phyloP scores from a whole-genome alignment of 2,888 invertebrate species.

The Lepidocyrtoides sp. region DNA sequence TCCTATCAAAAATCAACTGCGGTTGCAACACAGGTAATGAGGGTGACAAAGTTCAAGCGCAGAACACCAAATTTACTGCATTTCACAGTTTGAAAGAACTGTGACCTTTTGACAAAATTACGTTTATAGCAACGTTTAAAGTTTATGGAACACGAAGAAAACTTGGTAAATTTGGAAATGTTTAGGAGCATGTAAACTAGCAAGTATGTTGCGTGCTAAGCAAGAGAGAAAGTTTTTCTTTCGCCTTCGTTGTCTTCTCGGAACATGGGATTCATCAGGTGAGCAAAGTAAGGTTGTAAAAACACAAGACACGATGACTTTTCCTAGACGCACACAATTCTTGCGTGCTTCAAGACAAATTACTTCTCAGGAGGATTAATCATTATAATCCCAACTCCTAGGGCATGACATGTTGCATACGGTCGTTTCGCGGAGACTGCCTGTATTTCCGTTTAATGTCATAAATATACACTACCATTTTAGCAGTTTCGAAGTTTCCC shows the following conservation, averaged over 20 bases:
- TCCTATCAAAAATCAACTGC: too few relatives aligned
- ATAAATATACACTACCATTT: too few relatives aligned
- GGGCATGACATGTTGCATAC: background rate
- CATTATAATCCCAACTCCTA: background rate
- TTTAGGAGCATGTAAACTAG: too few relatives aligned
- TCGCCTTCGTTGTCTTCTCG: background rate
- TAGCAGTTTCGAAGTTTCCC: too few relatives aligned
- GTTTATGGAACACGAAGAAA: too few relatives aligned
- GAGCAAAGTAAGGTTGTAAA: background rate
- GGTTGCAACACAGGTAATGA: too few relatives aligned
- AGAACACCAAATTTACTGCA: too few relatives aligned
- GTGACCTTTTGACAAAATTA: background rate
- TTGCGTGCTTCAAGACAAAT: background rate
- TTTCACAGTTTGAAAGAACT: too few relatives aligned
- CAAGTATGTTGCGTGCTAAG: background rate
- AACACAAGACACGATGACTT: background rate
- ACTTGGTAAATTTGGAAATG: background rate
- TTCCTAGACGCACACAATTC: background rate
- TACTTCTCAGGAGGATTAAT: background rate
- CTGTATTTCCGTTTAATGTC: too few relatives aligned
- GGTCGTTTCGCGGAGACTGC: background rate
- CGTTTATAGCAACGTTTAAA: background rate
- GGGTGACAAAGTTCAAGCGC: too few relatives aligned
- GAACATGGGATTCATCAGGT: background rate
- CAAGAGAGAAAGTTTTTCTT: background rate